Percentiles rank a stretch among this genome's conserved stretches.
These are phyloP conservation scores for Trialeurodes vaporariorum DNA, from an alignment of 1,140 invertebrate species.

Conservation along the genomic window DNA sequence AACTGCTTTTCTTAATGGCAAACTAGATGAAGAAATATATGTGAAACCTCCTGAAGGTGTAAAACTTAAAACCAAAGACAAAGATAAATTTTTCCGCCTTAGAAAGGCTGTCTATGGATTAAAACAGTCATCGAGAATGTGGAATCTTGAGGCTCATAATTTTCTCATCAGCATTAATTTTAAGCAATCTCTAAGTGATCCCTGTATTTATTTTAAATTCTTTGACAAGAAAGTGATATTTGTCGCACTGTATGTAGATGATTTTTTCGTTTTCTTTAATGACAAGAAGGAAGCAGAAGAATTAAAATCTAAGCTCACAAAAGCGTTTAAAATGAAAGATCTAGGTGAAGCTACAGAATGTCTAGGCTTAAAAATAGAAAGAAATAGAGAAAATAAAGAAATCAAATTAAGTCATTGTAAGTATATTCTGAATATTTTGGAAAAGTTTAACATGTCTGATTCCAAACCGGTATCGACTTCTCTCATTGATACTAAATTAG, in stretches of 20 bases:
- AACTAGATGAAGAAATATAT: conserved; percentile 33
- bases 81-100: conserved; percentile 22
- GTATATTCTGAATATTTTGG: background rate
- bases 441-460: conserved; percentile 5
- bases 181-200: conserved; percentile 10
- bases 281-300: conserved; percentile 3
- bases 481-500: background rate
- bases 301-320: background rate
- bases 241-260: conserved; percentile 17
- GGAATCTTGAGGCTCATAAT: conserved; percentile 25
- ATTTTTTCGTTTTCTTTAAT: conserved; percentile 6
- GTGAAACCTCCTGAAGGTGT: conserved; percentile 33
- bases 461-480: conserved; percentile 6
- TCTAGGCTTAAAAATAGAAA: conserved; percentile 1
- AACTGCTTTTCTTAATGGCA: conserved; percentile 35
- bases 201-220: conserved; percentile 9
- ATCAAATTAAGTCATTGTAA: conserved; percentile 2
- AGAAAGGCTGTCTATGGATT: conserved; percentile 32
- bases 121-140: conserved; percentile 28
- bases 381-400: conserved; percentile 8
- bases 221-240: conserved; percentile 4
- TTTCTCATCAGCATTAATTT: conserved; percentile 24
- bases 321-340: conserved; percentile 11
- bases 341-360: conserved; percentile 1
- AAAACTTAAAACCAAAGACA: conserved; percentile 19